Base-by-base conservation (phyloP, 1,140 invertebrate species). In the Harpegnathos saltator region DNA sequence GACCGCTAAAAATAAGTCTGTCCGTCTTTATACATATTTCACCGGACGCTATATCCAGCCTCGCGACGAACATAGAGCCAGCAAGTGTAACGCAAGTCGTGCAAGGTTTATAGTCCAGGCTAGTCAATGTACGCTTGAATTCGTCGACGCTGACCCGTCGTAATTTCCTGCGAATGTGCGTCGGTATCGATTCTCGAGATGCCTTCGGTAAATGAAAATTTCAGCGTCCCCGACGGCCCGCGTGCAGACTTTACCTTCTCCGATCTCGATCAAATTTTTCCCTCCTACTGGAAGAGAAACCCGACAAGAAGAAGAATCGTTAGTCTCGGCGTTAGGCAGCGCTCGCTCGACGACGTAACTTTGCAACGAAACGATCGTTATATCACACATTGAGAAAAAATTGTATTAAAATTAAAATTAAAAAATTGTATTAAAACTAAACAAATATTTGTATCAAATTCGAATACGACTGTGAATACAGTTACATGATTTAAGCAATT, bases 1-100 rank as follows among this genome's bases (percentile, higher is more conserved):
- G 24, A n/a, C 11, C 26, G 65, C 78, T 88, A 84, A 86, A 88
- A 86, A 90, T 90, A 90, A 44, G 1, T 4, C 22, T 5, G 4
- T 1, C 2, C 9, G 14, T 29, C 15, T 58, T 65, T 29, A 85
- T 90, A 77, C 62, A 88, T 89, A 86, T 75, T 89, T 85, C 44
- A 89, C 81, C 33, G 48, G 33, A 7, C 22, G 63, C 82, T 89
- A 89, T 86, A 86, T 89, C 65, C 73, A 74, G 29, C 52, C 11
- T n/a, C 19, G 33, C 44, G 44, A 74, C 61, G 58, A 68, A 69
- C 81, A 71, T 77, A 83, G n/a, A n/a, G 52, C 68, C 52, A 44
- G 11, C 11, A 14, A 12, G n/a, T n/a, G n/a, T 56, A 24, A 17
- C 29, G 15, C 22, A 54, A 54, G 19, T 1, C 59, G 19, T 3